Evolutionary conservation across 2,113 vertebrate species (phyloP), one percentile per base, ranked within the genome.

Genomic region (Martes martes): DNA sequence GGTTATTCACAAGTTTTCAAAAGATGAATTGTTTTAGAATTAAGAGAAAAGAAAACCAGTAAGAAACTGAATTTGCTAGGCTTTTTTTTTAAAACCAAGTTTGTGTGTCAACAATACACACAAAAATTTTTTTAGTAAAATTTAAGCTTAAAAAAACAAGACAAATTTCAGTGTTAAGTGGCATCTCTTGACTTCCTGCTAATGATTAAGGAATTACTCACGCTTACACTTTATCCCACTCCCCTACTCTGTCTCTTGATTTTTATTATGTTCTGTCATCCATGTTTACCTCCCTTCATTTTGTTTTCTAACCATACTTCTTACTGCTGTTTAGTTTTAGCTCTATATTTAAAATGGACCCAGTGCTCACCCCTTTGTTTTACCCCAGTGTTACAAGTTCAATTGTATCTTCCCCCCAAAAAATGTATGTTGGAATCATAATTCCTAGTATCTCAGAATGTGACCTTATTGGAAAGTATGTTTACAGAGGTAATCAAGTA

Each of bases 21-120:
- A 73, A 95, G n/a, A 85, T 55, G 87, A 91, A 85, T 84, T 91
- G 6, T 94, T 94, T 61, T 59, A 95, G 69, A 96, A 93, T 94
- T 90, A 93, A 78, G 76, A 23, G 95, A 81, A 94, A 50, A 36
- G 11, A 42, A 74, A 96, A 81, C 71, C 15, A 76, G 65, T 95
- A 85, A 86, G 39, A 86, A 16, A 79, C 2, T 61, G 31, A 83
- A 81, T 85, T 83, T 96, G 23, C 31, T 74, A 18, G 88, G 52
- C 52, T 5, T 55, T 55, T 55, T 47, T 55, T 55, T 55, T 18
- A 1, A 52, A 52, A 55, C 5, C 5, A 28, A 78, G 7, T 18
- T 78, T 47, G 14, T 78, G 14, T 78, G 42, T 47, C 42, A 78
- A 31, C 2, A 16, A 18, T 47, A 28, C 74, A 47, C 26, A 28